phyloP scores from a whole-genome alignment of 2,797 vertebrate species.

The Miichthys miiuy region DNA sequence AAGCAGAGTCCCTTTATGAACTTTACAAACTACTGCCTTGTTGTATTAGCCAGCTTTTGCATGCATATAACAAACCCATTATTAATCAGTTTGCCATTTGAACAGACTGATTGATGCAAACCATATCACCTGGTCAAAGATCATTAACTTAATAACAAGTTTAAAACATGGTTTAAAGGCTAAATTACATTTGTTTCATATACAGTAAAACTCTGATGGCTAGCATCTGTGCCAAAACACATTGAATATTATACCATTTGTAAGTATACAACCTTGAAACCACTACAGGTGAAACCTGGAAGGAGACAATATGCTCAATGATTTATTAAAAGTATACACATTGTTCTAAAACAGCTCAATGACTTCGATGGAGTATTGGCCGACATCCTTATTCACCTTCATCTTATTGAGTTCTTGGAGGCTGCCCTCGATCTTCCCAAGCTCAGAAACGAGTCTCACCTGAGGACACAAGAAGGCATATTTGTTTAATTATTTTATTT shows the following conservation, averaged over 20 bases:
- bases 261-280: conserved; percentile 20
- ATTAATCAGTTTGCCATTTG: neutral
- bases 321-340: conserved; percentile 54
- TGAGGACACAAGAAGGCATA: conserved; percentile 64
- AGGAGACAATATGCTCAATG: conserved; percentile 31
- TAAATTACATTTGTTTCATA: conserved; percentile 1
- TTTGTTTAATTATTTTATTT: neutral
- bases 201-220: conserved; percentile 15
- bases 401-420: conserved; percentile 88
- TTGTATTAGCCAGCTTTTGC: neutral
- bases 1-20: neutral
- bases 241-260: conserved; percentile 1
- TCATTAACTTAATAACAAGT: neutral
- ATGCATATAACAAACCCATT: conserved; percentile 18
- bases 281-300: conserved; percentile 21
- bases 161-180: conserved; percentile 31
- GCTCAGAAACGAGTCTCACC: conserved; percentile 92
- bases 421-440: conserved; percentile 95
- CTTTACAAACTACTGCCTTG: conserved; percentile 7
- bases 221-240: conserved; percentile 18
- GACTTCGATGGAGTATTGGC: conserved; percentile 94
- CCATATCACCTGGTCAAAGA: conserved; percentile 1
- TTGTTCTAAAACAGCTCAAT: conserved; percentile 90
- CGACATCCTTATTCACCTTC: conserved; percentile 80
- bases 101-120: conserved; percentile 25